Base-by-base conservation (phyloP, 2,797 vertebrate species). In the Onychomys arenicola region DNA sequence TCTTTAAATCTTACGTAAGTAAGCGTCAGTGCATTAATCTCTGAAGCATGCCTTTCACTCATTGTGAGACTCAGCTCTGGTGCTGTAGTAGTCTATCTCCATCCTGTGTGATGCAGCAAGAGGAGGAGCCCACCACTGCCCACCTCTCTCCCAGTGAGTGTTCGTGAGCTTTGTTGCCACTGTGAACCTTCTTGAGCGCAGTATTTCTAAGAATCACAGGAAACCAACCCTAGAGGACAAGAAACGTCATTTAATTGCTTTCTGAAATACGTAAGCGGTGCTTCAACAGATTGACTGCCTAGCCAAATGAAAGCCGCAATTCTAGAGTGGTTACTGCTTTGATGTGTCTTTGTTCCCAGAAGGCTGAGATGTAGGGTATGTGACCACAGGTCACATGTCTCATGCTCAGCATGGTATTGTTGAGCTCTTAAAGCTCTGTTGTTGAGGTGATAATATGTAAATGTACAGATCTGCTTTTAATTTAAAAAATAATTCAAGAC, bases 401-500 rank as follows among this genome's bases (percentile, higher is more conserved):
- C 57, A 3, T 82, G 61, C 73, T 75, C 12, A 87, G 85, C 55
- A 57, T 34, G 37, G 3, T n/a, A 55, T 85, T 89, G 67, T 61
- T 86, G n/a, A n/a, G 67, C 25, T 90, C 76, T 86, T 65, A 93
- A 90, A 61, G 6, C 52, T 93, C 76, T 93, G 34, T 95, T 93
- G 10, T 87, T 89, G 61, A 90, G 69, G 55, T 5, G 46, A 67
- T 85, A 71, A 65, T 81, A 13, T 82, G 10, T 46, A 95, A 90
- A 40, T 93, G 2, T 49, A 75, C 12, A 75, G 37, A 80, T 85
- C 65, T 23, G 40, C 80, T 59, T 77, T 71, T 93, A 76, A 92
- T 73, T 88, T 57, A 57, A 80, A 59, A 97, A 81, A 67, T 93
- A 88, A 78, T 83, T 90, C 90, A 19, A 97, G 34, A 67, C 80